A percentile compares a stretch with the other conserved stretches of the same genome.
Conservation (phyloP, 1,140 invertebrate genomes). For the Drosophila nigrodunni region DNA sequence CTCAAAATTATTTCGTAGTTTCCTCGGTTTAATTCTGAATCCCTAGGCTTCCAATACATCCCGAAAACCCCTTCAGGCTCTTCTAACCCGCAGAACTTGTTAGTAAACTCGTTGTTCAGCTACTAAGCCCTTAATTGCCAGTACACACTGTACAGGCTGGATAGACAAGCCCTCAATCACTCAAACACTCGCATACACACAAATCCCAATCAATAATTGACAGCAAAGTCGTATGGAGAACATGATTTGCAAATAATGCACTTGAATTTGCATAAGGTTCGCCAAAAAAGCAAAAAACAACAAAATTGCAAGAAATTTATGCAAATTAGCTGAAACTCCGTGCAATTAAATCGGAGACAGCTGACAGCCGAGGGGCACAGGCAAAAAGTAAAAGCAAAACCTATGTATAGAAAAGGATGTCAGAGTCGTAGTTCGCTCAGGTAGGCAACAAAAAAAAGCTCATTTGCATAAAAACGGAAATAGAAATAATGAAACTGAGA, state of each 20-base stretch:
- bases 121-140: slow-evolving; percentile 72
- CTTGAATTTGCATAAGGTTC: slow-evolving; percentile 81
- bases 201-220: slow-evolving; percentile 66
- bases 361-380: slow-evolving; percentile 31
- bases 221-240: slow-evolving; percentile 69
- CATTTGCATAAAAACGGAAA: slow-evolving; percentile 76
- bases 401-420: background rate
- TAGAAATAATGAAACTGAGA: background rate
- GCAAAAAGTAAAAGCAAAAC: slow-evolving; percentile 26
- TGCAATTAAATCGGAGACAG: slow-evolving; percentile 69
- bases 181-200: slow-evolving; percentile 47
- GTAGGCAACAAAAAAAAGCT: slow-evolving; percentile 64
- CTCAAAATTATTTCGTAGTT: no score
- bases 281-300: slow-evolving; percentile 58
- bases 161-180: slow-evolving; percentile 40
- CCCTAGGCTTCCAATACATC: no score
- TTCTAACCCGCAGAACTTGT: slow-evolving; percentile 10
- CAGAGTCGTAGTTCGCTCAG: slow-evolving; percentile 47
- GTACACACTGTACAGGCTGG: background rate
- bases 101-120: slow-evolving; percentile 4
- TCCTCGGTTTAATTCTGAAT: no score
- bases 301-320: slow-evolving; percentile 59
- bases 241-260: slow-evolving; percentile 84
- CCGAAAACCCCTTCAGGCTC: background rate
- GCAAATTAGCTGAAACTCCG: slow-evolving; percentile 62